A percentile compares a stretch with the other conserved stretches of the same genome.
Conservation (phyloP, 2,113 vertebrate species). For the Percina caprodes region DNA sequence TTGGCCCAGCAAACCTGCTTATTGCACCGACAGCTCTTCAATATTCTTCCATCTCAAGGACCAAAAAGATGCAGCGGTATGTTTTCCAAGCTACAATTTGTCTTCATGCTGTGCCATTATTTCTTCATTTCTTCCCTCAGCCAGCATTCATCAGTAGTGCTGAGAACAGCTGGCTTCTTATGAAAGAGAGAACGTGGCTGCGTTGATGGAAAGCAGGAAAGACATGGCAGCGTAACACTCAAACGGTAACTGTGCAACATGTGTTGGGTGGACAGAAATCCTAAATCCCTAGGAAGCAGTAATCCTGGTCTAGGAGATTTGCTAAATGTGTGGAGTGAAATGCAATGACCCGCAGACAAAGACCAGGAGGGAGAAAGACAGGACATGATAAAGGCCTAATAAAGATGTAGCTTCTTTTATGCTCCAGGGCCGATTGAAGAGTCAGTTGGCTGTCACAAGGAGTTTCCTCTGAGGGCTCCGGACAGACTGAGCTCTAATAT, state of each 20-base stretch:
- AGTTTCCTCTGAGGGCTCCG: background rate
- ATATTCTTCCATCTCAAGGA: constrained; percentile 41
- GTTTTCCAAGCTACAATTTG: constrained; percentile 16
- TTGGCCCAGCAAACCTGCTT: constrained; percentile 42
- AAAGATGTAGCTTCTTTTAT: constrained; percentile 7
- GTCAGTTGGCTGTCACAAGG: constrained; percentile 26
- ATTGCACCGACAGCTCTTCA: constrained; percentile 39
- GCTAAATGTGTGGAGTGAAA: constrained; percentile 53
- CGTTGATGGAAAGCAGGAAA: constrained; percentile 9
- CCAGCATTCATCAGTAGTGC: constrained; percentile 2
- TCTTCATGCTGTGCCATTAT: constrained; percentile 38
- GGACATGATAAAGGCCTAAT: background rate
- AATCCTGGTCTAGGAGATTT: constrained; percentile 91
- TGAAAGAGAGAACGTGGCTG: constrained; percentile 5
- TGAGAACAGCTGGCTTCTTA: constrained; percentile 21
- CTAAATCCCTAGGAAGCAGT: constrained; percentile 87
- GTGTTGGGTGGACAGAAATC: constrained; percentile 83
- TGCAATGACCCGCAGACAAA: constrained; percentile 40
- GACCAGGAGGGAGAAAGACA: background rate
- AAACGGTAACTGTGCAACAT: constrained; percentile 69
- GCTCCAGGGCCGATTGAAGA: constrained; percentile 24
- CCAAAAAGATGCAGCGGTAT: constrained; percentile 15
- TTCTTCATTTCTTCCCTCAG: constrained; percentile 29
- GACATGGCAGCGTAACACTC: constrained; percentile 36
- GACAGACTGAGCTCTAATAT: constrained; percentile 8